phyloP scores from a whole-genome alignment of 2,888 invertebrate genomes.

The Drosophila kanekoi region DNA sequence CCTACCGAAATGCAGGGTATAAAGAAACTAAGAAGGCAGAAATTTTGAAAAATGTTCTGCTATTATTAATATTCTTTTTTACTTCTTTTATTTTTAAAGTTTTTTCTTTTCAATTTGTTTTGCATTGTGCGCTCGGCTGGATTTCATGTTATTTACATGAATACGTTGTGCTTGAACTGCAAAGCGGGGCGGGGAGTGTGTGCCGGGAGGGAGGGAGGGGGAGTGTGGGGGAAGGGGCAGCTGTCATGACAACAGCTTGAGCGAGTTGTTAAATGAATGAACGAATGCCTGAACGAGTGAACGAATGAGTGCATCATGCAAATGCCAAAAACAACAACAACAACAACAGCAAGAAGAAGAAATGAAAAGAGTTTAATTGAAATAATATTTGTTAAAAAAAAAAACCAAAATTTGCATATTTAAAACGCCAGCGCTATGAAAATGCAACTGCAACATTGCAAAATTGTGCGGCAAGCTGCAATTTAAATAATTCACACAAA shows the following conservation, averaged over 20 bases:
- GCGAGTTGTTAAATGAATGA: slow-evolving; percentile 37
- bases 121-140: slow-evolving; percentile 52
- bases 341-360: slow-evolving; percentile 13
- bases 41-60: slow-evolving; percentile 2
- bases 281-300: slow-evolving; percentile 34
- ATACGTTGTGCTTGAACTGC: slow-evolving; percentile 5
- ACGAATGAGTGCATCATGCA: slow-evolving; percentile 12
- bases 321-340: slow-evolving; percentile 22
- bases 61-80: slow-evolving; percentile 2
- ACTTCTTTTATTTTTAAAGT: background rate
- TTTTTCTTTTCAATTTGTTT: slow-evolving; percentile 36
- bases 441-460: slow-evolving; percentile 56
- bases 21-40: background rate
- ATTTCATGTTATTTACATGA: slow-evolving; percentile 58
- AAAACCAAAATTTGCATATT: slow-evolving; percentile 7
- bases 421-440: slow-evolving; percentile 50
- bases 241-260: slow-evolving; percentile 55
- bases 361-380: slow-evolving; percentile 12
- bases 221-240: slow-evolving; percentile 6
- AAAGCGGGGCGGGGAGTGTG: background rate
- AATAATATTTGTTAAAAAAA: slow-evolving; percentile 37
- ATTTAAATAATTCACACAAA: slow-evolving; percentile 51
- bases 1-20: background rate
- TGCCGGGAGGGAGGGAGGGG: background rate
- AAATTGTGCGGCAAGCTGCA: slow-evolving; percentile 65